phyloP scores from a whole-genome alignment of 2,888 invertebrate genomes.

The Drosophila macrospina region DNA sequence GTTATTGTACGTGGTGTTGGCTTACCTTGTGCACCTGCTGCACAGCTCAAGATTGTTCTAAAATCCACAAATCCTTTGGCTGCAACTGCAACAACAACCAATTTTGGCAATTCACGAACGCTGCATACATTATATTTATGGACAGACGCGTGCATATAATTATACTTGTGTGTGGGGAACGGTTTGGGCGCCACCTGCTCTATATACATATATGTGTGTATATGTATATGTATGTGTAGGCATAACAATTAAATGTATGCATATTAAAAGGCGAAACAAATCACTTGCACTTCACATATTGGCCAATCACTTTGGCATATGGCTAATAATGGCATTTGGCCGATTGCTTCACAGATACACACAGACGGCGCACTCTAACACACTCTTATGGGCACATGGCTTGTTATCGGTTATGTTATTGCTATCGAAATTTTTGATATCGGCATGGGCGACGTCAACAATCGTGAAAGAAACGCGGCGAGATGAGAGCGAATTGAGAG shows the following conservation, averaged over 20 bases:
- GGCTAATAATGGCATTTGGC: slow-evolving; percentile 31
- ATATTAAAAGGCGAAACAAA: slow-evolving; percentile 39
- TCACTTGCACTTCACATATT: slow-evolving; percentile 72
- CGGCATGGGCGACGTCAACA: slow-evolving; percentile 43
- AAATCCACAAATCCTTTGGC: slow-evolving; percentile 83
- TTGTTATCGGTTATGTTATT: slow-evolving; percentile 38
- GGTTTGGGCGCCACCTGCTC: slow-evolving; percentile 19
- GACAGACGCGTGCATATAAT: slow-evolving; percentile 42
- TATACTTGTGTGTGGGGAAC: slow-evolving; percentile 21
- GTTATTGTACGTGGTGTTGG: neutral
- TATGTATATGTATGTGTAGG: slow-evolving; percentile 7
- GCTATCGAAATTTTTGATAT: slow-evolving; percentile 24
- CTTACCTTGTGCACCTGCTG: slow-evolving; percentile 62
- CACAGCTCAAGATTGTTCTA: slow-evolving; percentile 61
- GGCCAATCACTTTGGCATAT: slow-evolving; percentile 40
- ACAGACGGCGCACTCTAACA: slow-evolving; percentile 21
- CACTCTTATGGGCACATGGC: slow-evolving; percentile 23
- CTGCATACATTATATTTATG: slow-evolving; percentile 74
- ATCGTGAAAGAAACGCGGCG: slow-evolving; percentile 56
- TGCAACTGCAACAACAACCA: slow-evolving; percentile 82
- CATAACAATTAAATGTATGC: slow-evolving; percentile 7
- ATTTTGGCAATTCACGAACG: slow-evolving; percentile 74
- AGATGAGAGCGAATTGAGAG: slow-evolving; percentile 7
- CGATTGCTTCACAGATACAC: slow-evolving; percentile 36
- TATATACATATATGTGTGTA: slow-evolving; percentile 12